phyloP scores from a whole-genome alignment of 2,888 invertebrate genomes.

The Bombylius major region DNA sequence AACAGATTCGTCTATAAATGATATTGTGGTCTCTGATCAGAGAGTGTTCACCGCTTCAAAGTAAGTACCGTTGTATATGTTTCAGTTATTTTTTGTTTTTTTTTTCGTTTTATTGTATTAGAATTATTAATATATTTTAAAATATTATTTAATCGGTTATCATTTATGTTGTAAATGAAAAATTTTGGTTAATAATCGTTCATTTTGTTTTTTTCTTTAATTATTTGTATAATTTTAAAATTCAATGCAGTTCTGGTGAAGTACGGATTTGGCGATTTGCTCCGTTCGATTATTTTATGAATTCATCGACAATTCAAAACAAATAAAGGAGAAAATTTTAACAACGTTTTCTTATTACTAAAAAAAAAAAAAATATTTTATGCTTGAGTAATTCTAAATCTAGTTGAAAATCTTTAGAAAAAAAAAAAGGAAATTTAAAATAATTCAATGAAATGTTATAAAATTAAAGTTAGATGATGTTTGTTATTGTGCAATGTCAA shows the following conservation, averaged over 20 bases:
- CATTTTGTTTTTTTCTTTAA: background rate
- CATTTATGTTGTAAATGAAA: background rate
- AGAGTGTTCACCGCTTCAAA: slow-evolving; percentile 72
- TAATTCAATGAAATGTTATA: too few relatives aligned
- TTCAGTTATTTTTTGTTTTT: background rate
- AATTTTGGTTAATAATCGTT: too few relatives aligned
- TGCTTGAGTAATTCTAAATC: too few relatives aligned
- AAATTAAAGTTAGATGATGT: too few relatives aligned
- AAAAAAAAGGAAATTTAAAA: too few relatives aligned
- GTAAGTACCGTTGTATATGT: slow-evolving; percentile 40
- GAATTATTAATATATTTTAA: background rate
- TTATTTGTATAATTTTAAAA: background rate
- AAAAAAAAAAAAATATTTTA: too few relatives aligned
- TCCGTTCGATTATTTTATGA: slow-evolving; percentile 19
- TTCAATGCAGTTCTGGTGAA: slow-evolving; percentile 18
- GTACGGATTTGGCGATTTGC: slow-evolving; percentile 27
- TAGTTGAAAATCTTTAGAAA: too few relatives aligned
- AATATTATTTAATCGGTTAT: background rate
- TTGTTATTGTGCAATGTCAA: too few relatives aligned
- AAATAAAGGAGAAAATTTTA: slow-evolving; percentile 12
- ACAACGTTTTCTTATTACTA: background rate
- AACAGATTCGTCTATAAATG: slow-evolving; percentile 56
- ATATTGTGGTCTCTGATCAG: slow-evolving; percentile 49
- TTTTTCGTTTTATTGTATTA: background rate
- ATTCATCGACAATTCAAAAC: slow-evolving; percentile 11